Conservation (phyloP, 2,797 vertebrate genomes). For the Halcyon badia region DNA sequence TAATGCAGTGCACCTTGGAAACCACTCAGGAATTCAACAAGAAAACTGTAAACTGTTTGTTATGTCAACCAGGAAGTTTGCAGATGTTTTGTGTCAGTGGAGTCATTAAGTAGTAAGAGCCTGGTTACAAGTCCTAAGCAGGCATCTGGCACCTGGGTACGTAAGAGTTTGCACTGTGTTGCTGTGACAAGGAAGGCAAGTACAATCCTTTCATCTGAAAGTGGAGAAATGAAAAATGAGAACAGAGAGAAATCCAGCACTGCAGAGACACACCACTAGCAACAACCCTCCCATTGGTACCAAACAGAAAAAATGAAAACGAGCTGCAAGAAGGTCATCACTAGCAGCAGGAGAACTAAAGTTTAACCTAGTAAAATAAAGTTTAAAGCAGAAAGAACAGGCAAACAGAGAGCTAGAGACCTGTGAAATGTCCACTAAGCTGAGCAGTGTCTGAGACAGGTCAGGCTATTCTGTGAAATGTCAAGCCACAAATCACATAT, state of each 20-base stretch:
- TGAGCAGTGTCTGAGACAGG: too few relatives aligned
- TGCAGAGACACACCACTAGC: not conserved
- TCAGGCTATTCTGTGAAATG: too few relatives aligned
- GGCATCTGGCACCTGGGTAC: not conserved
- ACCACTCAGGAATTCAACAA: not conserved
- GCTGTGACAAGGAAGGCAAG: not conserved
- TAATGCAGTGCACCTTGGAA: not conserved
- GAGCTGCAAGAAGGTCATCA: too few relatives aligned
- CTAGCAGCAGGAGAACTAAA: too few relatives aligned
- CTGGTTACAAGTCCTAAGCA: not conserved
- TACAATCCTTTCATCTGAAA: not conserved
- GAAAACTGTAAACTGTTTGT: not conserved
- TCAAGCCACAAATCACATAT: too few relatives aligned
- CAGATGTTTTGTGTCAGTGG: not conserved
- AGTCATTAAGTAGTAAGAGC: not conserved
- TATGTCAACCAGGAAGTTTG: not conserved
- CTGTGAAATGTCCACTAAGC: too few relatives aligned
- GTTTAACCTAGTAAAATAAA: too few relatives aligned
- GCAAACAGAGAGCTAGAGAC: too few relatives aligned
- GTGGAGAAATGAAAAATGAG: not conserved
- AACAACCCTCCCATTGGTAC: not conserved
- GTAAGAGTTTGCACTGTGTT: accelerated
- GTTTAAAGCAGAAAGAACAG: too few relatives aligned
- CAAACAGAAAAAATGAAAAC: not conserved
- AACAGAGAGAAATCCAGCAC: not conserved